Evolutionary conservation across 2,888 invertebrate species (phyloP), one percentile per base, ranked within the genome.

Genomic region (Netelia fuscicornis): DNA sequence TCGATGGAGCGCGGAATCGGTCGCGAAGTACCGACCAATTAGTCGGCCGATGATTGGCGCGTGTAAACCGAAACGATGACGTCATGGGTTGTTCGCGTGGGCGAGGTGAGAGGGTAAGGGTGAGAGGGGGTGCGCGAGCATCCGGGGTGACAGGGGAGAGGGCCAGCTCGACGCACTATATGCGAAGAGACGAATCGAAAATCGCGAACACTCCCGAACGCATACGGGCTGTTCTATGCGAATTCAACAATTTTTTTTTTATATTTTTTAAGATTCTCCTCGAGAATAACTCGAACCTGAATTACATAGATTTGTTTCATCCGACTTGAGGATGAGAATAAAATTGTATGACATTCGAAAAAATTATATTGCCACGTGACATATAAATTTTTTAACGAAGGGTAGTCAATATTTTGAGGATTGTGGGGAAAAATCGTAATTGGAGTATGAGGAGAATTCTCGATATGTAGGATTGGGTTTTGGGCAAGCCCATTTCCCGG

Each of bases 41-140:
- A 93, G 93, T 90, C 89, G 89, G 89, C 88, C 90, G 92, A 93
- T 92, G 92, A 92, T 93, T 93, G 93, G 91, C 91, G 92, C 92
- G 92, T 92, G 92, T 92, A 91, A 90, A 91, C 90, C 90, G 89
- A 90, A 90, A 90, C 91, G 91, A 91, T 92, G 92, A 92, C 92
- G 92, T 92, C 91, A 91, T 89, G 48, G 70, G 62, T 48, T 44
- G 60, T 60, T 20, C 44, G 20, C 67, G 52, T 3, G 70, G 58
- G 77, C 25, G 60, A 48, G 23, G 58, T 10, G 42, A 44, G 44
- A 30, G 81, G 81, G 67, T 11, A 54, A 10, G 42, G 65, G 62
- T 64, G 25, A 52, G 65, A 80, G 64, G 62, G 71, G 52, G 23
- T 65, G 25, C 2, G 44, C 30, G 20, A 30, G 23, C 30, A 52